Evolutionary conservation across 1,140 invertebrate species (phyloP).

Genomic region (Drosophila persimilis): DNA sequence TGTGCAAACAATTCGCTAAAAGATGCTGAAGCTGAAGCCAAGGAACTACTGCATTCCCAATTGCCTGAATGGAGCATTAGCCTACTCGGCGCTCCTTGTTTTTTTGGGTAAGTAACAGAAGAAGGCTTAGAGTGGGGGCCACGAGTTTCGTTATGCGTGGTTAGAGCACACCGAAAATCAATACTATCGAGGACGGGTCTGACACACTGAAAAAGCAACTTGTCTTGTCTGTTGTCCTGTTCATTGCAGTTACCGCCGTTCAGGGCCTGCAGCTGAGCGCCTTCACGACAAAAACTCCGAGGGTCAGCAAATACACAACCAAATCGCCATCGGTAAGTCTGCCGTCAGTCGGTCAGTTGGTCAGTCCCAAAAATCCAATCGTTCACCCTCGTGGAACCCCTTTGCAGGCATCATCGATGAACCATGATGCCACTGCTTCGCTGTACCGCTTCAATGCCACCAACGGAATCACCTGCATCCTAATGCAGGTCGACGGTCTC

Average conservation of each 20-base stretch:
- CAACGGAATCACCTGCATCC: slow-evolving; percentile 87
- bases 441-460: slow-evolving; percentile 86
- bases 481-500: slow-evolving; percentile 86
- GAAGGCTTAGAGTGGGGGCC: not conserved
- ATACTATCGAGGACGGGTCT: slow-evolving; percentile 59
- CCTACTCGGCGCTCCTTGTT: slow-evolving; percentile 25
- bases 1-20: slow-evolving; percentile 17
- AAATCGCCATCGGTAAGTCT: slow-evolving; percentile 84
- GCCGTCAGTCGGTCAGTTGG: not conserved
- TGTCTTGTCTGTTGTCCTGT: slow-evolving; percentile 26
- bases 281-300: slow-evolving; percentile 85
- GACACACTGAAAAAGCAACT: slow-evolving; percentile 55
- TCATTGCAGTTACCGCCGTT: slow-evolving; percentile 36
- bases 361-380: not conserved
- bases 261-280: slow-evolving; percentile 84
- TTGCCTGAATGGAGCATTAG: slow-evolving; percentile 5
- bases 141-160: slow-evolving; percentile 3
- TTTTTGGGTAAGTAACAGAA: slow-evolving; percentile 48
- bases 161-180: slow-evolving; percentile 52
- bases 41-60: slow-evolving; percentile 26
- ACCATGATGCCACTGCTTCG: slow-evolving; percentile 83
- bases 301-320: slow-evolving; percentile 85
- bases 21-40: slow-evolving; percentile 14
- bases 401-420: slow-evolving; percentile 68
- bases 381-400: not conserved